phyloP scores from a whole-genome alignment of 2,797 vertebrate genomes.

The Pampus argenteus region DNA sequence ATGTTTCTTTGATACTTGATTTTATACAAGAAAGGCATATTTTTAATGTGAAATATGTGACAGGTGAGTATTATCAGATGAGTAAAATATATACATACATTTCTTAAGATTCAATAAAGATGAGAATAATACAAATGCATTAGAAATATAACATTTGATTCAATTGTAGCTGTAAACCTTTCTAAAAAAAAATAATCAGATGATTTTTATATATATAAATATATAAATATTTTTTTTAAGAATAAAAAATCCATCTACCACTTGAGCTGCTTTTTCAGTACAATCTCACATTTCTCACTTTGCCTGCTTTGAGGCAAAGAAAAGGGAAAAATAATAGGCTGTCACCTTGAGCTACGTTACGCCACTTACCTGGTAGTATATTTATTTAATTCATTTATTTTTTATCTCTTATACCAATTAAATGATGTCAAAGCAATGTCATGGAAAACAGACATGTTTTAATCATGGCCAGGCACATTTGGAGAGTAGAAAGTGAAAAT shows the following conservation, averaged over 20 bases:
- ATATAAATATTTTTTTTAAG: slow-evolving; percentile 38
- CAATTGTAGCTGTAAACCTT: slow-evolving; percentile 53
- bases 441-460: slow-evolving; percentile 84
- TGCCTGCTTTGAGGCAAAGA: slow-evolving; percentile 77
- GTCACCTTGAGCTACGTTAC: slow-evolving; percentile 81
- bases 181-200: slow-evolving; percentile 49
- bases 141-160: slow-evolving; percentile 51
- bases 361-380: slow-evolving; percentile 83
- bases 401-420: slow-evolving; percentile 85
- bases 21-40: slow-evolving; percentile 10
- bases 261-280: slow-evolving; percentile 68
- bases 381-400: slow-evolving; percentile 85
- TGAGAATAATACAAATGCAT: slow-evolving; percentile 16
- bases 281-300: slow-evolving; percentile 76
- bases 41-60: slow-evolving; percentile 6
- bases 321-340: slow-evolving; percentile 82
- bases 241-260: slow-evolving; percentile 55
- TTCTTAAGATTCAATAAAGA: slow-evolving; percentile 16
- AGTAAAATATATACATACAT: slow-evolving; percentile 19
- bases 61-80: slow-evolving; percentile 9
- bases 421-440: slow-evolving; percentile 85
- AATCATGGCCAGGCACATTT: slow-evolving; percentile 80
- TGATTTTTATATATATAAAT: no score
- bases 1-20: slow-evolving; percentile 19
- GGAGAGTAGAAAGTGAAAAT: slow-evolving; percentile 68